Base-by-base conservation (phyloP, 2,113 vertebrate genomes). In the Dendropsophus ebraccatus region DNA sequence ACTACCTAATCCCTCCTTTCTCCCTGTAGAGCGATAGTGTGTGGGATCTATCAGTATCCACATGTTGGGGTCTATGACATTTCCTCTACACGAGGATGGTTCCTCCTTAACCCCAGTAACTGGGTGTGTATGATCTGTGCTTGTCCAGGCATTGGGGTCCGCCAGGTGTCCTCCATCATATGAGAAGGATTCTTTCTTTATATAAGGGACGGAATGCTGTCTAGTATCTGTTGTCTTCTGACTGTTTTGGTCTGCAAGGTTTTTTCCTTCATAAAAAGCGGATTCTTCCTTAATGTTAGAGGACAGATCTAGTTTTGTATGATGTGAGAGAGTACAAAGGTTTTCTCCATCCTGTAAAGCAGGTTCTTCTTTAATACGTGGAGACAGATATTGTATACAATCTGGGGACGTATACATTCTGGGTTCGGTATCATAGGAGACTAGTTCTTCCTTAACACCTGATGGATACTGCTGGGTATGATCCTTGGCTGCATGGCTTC, bases 401-500 rank as follows among this genome's bases (percentile, higher is more conserved):
- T 81, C 58, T 47, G 54, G 8, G 32, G 35, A 3, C 25, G 12
- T 41, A 17, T 25, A 76, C 4, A 52, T 19, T 25, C 4, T 0
- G 13, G 0, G 0, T 23, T 50, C 16, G 8, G 12, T 37, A 65
- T 80, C 54, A 60, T n/a, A 4, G 41, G 35, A 60, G 12, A n/a
- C 32, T n/a, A 30, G 21, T 62, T 80, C 77, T 13, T 80, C 77
- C 21, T 80, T 80, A 35, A 80, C 10, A 37, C 60, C 10, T 35
- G 52, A 58, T 37, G 32, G 19, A 23, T 23, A n/a, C n/a, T 41
- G 41, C 19, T 28, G 78, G 14, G 58, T 62, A 81, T 62, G 56
- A 47, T 25, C 6, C 47, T 56, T 41, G 13, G 23, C 35, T 37
- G 56, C 2, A 32, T 28, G 35, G 35, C 4, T 25, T 79, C 23